These are phyloP conservation scores for Heliconius nattereri DNA, from an alignment of 1,140 invertebrate species.

Conservation along the genomic window DNA sequence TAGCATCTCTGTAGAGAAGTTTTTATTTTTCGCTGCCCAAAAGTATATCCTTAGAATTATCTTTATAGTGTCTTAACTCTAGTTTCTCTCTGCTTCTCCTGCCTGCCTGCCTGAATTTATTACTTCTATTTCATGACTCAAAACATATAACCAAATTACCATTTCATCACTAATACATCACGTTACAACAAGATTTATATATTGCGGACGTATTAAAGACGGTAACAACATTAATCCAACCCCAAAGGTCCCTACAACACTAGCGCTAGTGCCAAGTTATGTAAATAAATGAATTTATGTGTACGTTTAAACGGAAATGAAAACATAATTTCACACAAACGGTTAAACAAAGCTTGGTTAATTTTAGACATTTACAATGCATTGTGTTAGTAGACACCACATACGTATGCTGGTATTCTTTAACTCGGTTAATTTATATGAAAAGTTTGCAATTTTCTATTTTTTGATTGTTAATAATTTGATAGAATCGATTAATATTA, in stretches of 20 bases:
- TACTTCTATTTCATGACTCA: not conserved
- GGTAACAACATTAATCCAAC: not conserved
- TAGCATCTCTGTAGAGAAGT: too few species aligned
- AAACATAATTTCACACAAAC: slow-evolving; percentile 33
- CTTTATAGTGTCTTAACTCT: too few species aligned
- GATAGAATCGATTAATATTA: not conserved
- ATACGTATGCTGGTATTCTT: slow-evolving; percentile 17
- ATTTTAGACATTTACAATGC: slow-evolving; percentile 41
- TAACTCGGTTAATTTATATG: slow-evolving; percentile 20
- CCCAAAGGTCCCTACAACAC: slow-evolving; percentile 4
- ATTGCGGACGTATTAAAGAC: not conserved
- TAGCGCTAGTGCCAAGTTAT: slow-evolving; percentile 12
- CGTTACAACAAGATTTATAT: not conserved
- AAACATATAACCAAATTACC: slow-evolving; percentile 3
- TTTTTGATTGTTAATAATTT: not conserved
- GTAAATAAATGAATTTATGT: slow-evolving; percentile 13
- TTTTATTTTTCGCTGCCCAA: too few species aligned
- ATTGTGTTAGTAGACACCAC: slow-evolving; percentile 42
- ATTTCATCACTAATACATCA: not conserved
- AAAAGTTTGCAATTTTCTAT: not conserved
- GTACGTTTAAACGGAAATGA: slow-evolving; percentile 27
- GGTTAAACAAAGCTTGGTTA: slow-evolving; percentile 33
- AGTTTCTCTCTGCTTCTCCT: too few species aligned
- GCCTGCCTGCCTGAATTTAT: too few species aligned
- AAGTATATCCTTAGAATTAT: too few species aligned